phyloP scores from a whole-genome alignment of 2,797 vertebrate genomes.

The Gouania willdenowi region DNA sequence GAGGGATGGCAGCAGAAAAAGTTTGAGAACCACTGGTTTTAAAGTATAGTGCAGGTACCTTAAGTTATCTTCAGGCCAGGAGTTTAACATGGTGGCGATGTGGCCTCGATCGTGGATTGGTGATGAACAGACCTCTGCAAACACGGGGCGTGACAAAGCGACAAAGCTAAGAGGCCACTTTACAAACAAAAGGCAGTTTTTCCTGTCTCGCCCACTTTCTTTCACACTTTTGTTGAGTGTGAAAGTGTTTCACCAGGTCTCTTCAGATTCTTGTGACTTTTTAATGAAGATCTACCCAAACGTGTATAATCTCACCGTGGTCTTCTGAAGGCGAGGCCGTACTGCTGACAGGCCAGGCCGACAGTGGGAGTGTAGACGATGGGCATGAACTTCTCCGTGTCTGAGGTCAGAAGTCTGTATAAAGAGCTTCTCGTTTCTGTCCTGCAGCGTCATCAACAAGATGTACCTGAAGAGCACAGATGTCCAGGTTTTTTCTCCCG shows the following conservation, averaged over 20 bases:
- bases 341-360: conserved; percentile 95
- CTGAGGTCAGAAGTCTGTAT: conserved; percentile 91
- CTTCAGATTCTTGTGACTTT: too few species aligned
- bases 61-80: conserved; percentile 96
- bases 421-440: conserved; percentile 98
- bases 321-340: conserved; percentile 93
- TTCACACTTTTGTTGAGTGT: too few species aligned
- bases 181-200: too few species aligned
- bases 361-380: conserved; percentile 96
- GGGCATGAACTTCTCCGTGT: conserved; percentile 96
- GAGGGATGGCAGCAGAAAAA: too few species aligned
- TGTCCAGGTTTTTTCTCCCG: too few species aligned
- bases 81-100: conserved; percentile 92
- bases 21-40: too few species aligned
- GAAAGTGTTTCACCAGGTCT: too few species aligned
- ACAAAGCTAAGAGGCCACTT: too few species aligned
- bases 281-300: too few species aligned
- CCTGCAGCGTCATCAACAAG: conserved; percentile 95
- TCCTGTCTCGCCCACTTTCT: too few species aligned
- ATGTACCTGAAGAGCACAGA: conserved; percentile 83
- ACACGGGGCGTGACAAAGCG: neutral
- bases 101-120: conserved; percentile 96
- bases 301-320: conserved; percentile 90
- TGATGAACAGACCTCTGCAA: conserved; percentile 94
- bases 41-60: too few species aligned